Evolutionary conservation across 1,140 invertebrate species (phyloP).

Genomic region (Venturia canescens): DNA sequence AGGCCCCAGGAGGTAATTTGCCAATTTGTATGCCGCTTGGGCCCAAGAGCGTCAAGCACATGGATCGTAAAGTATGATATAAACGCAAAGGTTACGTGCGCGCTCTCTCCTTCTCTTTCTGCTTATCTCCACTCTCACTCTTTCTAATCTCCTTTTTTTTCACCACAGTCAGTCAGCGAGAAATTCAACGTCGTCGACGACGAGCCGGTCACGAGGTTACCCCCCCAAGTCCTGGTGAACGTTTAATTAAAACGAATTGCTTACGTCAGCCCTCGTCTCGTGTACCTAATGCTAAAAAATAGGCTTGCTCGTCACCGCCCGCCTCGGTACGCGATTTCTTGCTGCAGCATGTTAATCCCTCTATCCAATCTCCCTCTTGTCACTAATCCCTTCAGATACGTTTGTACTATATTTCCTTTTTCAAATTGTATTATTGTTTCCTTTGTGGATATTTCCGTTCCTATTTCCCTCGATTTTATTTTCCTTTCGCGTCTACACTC

Average conservation of each 20-base stretch:
- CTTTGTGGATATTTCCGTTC: too few species aligned
- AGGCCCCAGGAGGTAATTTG: conserved; percentile 53
- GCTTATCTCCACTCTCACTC: not conserved
- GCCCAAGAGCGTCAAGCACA: conserved; percentile 49
- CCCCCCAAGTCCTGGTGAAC: conserved; percentile 4
- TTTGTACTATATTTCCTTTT: too few species aligned
- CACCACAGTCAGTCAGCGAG: conserved; percentile 17
- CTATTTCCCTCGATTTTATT: too few species aligned
- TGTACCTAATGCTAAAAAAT: conserved; percentile 53
- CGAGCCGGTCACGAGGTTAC: conserved; percentile 18
- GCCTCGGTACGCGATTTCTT: not conserved
- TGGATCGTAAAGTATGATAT: conserved; percentile 59
- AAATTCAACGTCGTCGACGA: conserved; percentile 12
- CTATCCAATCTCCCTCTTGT: not conserved
- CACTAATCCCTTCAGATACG: conserved; percentile 12
- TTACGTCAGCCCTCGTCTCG: conserved; percentile 53
- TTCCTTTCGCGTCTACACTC: too few species aligned
- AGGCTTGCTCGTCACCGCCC: not conserved
- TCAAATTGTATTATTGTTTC: conserved; percentile 16
- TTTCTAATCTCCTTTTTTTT: not conserved
- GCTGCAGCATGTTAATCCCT: not conserved
- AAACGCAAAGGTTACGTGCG: conserved; percentile 53
- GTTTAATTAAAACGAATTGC: conserved; percentile 63
- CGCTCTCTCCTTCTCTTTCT: not conserved
- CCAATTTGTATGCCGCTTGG: conserved; percentile 60